Evolutionary conservation across 2,797 vertebrate species (phyloP).

Genomic region (Pyrrhura leucotis): DNA sequence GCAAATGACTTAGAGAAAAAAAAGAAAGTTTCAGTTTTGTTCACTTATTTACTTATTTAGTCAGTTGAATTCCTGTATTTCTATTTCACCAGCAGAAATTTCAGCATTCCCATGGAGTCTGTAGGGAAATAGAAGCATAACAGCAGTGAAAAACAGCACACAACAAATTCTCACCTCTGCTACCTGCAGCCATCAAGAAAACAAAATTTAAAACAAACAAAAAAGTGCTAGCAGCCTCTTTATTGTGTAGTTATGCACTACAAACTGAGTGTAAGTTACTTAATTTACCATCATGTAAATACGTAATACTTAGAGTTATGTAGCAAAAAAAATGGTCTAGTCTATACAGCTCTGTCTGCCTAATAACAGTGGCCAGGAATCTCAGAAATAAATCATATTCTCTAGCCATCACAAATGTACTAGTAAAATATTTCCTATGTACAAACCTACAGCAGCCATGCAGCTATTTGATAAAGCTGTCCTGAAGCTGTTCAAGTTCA

Average conservation of each 20-base stretch:
- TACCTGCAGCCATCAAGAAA: neutral
- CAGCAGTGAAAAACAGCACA: neutral
- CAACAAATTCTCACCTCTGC: neutral
- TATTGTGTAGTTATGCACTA: neutral
- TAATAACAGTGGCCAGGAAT: neutral
- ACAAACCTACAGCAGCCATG: neutral
- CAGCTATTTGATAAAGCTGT: neutral
- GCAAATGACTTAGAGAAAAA: neutral
- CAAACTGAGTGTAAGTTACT: neutral
- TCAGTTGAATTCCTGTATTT: neutral
- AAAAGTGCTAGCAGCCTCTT: neutral
- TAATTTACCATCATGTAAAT: neutral
- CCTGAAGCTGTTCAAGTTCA: neutral
- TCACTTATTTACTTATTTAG: neutral
- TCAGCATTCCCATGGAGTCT: neutral
- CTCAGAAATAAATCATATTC: neutral
- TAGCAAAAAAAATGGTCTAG: neutral
- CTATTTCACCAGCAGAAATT: neutral
- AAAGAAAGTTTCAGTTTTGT: neutral
- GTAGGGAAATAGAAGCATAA: neutral
- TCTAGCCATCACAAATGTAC: neutral
- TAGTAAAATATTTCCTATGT: neutral
- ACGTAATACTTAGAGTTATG: neutral
- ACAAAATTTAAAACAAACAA: neutral
- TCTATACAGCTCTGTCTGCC: neutral